Evolutionary conservation across 2,113 vertebrate genomes (phyloP), one percentile per base, ranked within the genome.

Genomic region (Bubo blakistoni): DNA sequence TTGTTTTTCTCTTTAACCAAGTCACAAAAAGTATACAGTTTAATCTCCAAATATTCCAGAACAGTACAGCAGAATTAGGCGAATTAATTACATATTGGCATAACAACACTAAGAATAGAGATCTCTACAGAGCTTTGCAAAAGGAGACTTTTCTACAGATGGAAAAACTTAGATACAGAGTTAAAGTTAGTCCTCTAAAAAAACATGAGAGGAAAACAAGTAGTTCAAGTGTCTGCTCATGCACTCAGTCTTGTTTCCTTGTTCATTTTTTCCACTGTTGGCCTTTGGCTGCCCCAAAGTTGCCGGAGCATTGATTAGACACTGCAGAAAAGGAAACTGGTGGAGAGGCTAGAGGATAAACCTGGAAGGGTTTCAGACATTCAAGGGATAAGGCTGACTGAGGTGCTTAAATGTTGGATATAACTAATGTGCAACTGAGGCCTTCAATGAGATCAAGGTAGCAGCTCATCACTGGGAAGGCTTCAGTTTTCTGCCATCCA

Each of bases 1-100:
- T 87, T 95, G 83, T 92, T 97, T 97, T 97, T 89, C 91, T 92
- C 73, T 74, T 92, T 91, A 92, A 94, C 78, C 78, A 82, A 94
- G 86, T 94, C 91, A 85, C 89, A 86, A 62, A 73, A 91, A 90
- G 42, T 82, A 46, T 82, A 92, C 47, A 55, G 88, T 87, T 91
- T 87, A 65, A 88, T 79, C 81, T 92, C 62, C 77, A 81, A 86
- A 74, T 87, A 97, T 72, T 89, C 70, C 86, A 90, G 86, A 95
- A 70, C 1, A 1, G 58, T 91, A 76, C 22, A 25, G 86, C 86
- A 91, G 70, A 95, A 92, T 89, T 91, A 85, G 63, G 73, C 70
- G 79, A 82, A 97, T 94, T 81, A 91, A 77, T 91, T 95, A 58
- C 66, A 46, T 93, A 88, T 86, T 93, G 74, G 66, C 66, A 25